Evolutionary conservation across 2,113 vertebrate species (phyloP).

Genomic region (Pagrus major): DNA sequence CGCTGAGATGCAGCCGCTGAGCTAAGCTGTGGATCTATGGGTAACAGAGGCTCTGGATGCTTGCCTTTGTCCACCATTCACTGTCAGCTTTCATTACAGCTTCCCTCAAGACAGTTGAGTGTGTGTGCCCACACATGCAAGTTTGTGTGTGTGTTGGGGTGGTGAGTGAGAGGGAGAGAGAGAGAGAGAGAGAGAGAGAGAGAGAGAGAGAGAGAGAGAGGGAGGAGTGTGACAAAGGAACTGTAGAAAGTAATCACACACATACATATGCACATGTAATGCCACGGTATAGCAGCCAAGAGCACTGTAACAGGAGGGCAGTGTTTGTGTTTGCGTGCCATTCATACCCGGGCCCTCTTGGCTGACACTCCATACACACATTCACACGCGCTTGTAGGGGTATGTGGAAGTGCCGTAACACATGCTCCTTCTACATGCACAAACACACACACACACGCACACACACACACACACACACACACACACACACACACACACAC

Average conservation of each 20-base stretch:
- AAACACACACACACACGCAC: conserved; percentile 2
- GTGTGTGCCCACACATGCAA: background rate
- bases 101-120: conserved; percentile 35
- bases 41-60: conserved; percentile 34
- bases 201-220: too few relatives aligned
- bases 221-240: conserved; percentile 7
- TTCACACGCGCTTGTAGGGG: conserved; percentile 40
- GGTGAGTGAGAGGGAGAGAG: background rate
- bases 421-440: conserved; percentile 17
- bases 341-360: conserved; percentile 46
- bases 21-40: conserved; percentile 58
- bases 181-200: too few relatives aligned
- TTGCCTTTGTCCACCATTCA: conserved; percentile 55
- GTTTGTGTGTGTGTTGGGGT: conserved; percentile 27
- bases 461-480: conserved; percentile 27
- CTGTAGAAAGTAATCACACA: conserved; percentile 18
- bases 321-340: conserved; percentile 70
- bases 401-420: conserved; percentile 41
- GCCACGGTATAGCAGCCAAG: conserved; percentile 17
- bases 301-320: conserved; percentile 23
- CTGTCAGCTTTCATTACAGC: conserved; percentile 68
- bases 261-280: conserved; percentile 47
- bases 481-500: conserved; percentile 35
- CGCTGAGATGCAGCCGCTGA: conserved; percentile 48
- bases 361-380: conserved; percentile 29